Evolutionary conservation across 2,888 invertebrate species (phyloP), one percentile per base, ranked within the genome.

Genomic region (Xestia rhomboidea): DNA sequence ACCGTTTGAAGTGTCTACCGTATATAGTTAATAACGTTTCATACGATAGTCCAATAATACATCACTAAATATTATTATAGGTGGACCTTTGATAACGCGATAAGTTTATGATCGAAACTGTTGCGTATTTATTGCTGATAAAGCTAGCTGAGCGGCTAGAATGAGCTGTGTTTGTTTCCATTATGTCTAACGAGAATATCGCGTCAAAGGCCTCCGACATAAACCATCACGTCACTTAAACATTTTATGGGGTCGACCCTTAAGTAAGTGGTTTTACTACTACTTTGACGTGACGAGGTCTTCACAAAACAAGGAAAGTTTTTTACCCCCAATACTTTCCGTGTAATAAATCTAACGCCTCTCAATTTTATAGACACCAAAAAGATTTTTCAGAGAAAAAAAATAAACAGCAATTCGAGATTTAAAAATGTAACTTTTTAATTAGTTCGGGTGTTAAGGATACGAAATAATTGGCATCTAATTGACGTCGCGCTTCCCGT

Each of bases 191-290:
- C 83, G 77, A 88, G 76, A 73, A 76, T 81, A 78, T 83, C 73
- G 79, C 81, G 76, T 79, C 83, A 80, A 83, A 82, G 81, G 77
- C 64, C 78, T 78, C 68, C 60, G 66, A 73, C 75, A 85, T 88
- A 87, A 85, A 88, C 63, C 76, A 84, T 79, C 76, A 70, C 69
- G 73, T 84, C 77, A 83, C 88, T 88, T 87, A 87, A 84, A 83
- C 64, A 76, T 86, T 88, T 88, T 87, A 88, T 77, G 84, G 27
- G 81, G 80, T 81, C 82, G 80, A 81, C 79, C 79, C 69, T 85
- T 87, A 88, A 87, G 87, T 86, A 88, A 85, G 77, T 78, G 76
- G 71, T 79, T 77, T 77, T 66, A 77, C 81, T 76, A 73, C 76
- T 78, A 80, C 77, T 73, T 70, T 71, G 57, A 74, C 66, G 79